Evolutionary conservation across 1,140 invertebrate genomes (phyloP).

Genomic region (Megathymus violae): DNA sequence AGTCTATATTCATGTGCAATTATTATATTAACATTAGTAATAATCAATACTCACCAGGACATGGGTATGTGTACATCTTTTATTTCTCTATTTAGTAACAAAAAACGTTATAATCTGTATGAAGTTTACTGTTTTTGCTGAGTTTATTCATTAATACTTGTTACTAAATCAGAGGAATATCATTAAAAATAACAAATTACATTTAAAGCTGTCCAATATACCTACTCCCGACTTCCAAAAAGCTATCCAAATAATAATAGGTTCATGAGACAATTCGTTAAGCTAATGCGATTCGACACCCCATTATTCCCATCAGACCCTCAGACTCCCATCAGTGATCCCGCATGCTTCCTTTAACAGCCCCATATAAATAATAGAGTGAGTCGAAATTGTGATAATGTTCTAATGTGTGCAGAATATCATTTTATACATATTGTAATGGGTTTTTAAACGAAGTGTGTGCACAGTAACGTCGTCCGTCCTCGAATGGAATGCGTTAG

Average conservation of each 20-base stretch:
- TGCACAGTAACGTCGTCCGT: conserved; percentile 55
- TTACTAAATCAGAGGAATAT: conserved; percentile 14
- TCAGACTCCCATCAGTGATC: conserved; percentile 50
- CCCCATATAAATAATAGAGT: conserved; percentile 58
- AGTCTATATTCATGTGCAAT: conserved; percentile 46
- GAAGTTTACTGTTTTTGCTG: too few species aligned
- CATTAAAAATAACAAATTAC: background rate
- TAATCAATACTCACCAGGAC: conserved; percentile 37
- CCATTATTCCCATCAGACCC: conserved; percentile 41
- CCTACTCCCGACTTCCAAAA: background rate
- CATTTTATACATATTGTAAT: conserved; percentile 62
- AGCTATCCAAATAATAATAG: background rate
- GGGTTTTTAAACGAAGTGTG: conserved; percentile 83
- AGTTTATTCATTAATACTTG: background rate
- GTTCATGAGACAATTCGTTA: conserved; percentile 4
- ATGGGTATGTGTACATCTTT: conserved; percentile 27
- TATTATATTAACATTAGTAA: conserved; percentile 46
- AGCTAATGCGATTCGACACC: conserved; percentile 1
- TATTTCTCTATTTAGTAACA: too few species aligned
- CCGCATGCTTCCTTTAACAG: conserved; percentile 83
- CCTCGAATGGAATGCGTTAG: conserved; percentile 37
- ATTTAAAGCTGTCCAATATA: background rate
- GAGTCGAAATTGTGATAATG: conserved; percentile 50
- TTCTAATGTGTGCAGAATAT: conserved; percentile 81
- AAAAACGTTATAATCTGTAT: too few species aligned